Percentiles rank a stretch among this genome's conserved stretches.
Evolutionary conservation across 35 echinoderm and acorn worm genomes (phyloP).

Genomic region (Ptychodera flava): DNA sequence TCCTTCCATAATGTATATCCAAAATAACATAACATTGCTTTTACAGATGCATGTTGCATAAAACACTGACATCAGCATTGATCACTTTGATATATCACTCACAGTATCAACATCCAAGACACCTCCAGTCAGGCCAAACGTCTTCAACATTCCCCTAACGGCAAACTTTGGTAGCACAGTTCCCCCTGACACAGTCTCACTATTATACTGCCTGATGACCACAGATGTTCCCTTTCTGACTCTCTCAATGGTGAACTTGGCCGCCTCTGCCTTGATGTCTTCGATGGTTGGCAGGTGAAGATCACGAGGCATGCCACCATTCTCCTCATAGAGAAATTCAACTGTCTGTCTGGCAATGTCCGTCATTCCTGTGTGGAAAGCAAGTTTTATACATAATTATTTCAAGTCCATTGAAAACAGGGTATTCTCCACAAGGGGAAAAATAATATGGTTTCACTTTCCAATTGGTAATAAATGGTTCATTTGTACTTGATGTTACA

Average conservation of each 20-base stretch:
- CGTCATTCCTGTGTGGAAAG: conserved; percentile 56
- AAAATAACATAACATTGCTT: no score
- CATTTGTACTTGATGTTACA: no score
- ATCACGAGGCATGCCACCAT: conserved; percentile 68
- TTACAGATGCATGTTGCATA: no score
- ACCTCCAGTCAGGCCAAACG: conserved; percentile 56
- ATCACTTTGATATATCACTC: no score
- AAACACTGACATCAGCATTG: no score
- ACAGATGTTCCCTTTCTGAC: conserved; percentile 67
- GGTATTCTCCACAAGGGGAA: no score
- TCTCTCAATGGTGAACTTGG: conserved; percentile 67
- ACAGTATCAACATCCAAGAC: conserved; percentile 75
- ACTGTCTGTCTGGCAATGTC: conserved; percentile 78
- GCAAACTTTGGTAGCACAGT: conserved; percentile 72
- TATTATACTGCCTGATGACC: conserved; percentile 49
- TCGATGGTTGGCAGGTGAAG: conserved; percentile 75
- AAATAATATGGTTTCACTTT: no score
- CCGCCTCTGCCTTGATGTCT: conserved; percentile 67
- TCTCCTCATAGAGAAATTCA: conserved; percentile 74
- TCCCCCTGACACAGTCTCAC: conserved; percentile 29
- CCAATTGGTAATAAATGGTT: no score
- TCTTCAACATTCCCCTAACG: conserved; percentile 62
- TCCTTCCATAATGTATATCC: no score
- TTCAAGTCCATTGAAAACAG: no score
- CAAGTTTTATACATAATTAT: no score